Evolutionary conservation across 2,797 vertebrate genomes (phyloP).

Genomic region (Enteromius trimaculatus): DNA sequence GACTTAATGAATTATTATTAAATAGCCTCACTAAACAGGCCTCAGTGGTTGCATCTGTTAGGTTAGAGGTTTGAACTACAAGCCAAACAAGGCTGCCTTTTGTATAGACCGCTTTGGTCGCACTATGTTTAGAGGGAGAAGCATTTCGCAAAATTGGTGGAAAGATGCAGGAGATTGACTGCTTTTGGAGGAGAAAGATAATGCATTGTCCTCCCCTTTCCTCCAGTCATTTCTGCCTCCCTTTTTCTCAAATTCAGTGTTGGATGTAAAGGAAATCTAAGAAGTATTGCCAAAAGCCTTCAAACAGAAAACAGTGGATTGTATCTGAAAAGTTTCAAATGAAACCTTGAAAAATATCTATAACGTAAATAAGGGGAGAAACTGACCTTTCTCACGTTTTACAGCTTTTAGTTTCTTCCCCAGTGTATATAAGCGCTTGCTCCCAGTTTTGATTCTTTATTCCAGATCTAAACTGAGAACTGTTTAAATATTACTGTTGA

Average conservation of each 20-base stretch:
- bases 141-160: constrained; percentile 49
- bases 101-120: constrained; percentile 61
- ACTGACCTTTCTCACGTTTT: constrained; percentile 65
- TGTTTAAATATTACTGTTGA: constrained; percentile 50
- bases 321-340: constrained; percentile 63
- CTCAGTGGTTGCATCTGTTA: constrained; percentile 68
- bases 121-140: constrained; percentile 66
- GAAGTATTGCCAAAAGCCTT: constrained; percentile 77
- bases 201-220: constrained; percentile 54
- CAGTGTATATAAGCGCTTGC: constrained; percentile 65
- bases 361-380: constrained; percentile 51
- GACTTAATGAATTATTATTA: constrained; percentile 55
- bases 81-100: constrained; percentile 76
- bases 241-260: constrained; percentile 67
- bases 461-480: constrained; percentile 62
- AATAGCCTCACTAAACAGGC: constrained; percentile 52
- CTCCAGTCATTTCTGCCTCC: constrained; percentile 65
- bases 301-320: constrained; percentile 66
- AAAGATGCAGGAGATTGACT: constrained; percentile 64
- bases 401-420: constrained; percentile 61
- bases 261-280: constrained; percentile 64
- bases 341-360: constrained; percentile 56
- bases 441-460: constrained; percentile 50
- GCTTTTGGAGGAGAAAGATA: constrained; percentile 60
- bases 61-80: constrained; percentile 77